These are phyloP conservation scores for Acanthurus lineatus DNA, from an alignment of 2,797 vertebrate species.

Conservation along the genomic window DNA sequence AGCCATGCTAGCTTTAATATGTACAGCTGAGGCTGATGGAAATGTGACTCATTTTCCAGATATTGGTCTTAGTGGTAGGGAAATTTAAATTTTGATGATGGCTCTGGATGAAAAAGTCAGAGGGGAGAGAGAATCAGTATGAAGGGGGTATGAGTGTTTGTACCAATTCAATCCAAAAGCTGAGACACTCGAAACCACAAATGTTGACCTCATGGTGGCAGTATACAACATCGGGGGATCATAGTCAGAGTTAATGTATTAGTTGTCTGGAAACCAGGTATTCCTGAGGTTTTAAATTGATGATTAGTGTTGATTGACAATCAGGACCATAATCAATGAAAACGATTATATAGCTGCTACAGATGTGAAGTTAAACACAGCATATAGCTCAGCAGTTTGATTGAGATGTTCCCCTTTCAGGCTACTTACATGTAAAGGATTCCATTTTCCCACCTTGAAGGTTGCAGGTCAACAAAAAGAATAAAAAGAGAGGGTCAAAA, in stretches of 20 bases:
- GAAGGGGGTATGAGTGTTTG: background rate
- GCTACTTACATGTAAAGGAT: constrained; percentile 97
- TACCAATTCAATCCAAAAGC: background rate
- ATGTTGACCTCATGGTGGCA: background rate
- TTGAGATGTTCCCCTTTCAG: constrained; percentile 20
- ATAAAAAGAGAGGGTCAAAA: constrained; percentile 82
- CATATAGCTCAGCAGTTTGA: background rate
- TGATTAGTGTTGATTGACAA: background rate
- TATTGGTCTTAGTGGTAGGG: background rate
- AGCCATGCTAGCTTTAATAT: background rate
- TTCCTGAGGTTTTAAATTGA: no score
- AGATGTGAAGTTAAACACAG: constrained; percentile 13
- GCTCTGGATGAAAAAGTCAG: no score
- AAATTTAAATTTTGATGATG: background rate
- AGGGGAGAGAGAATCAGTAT: no score
- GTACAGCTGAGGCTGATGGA: background rate
- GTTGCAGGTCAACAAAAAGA: constrained; percentile 81
- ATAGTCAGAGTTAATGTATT: background rate
- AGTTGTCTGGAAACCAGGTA: background rate
- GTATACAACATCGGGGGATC: no score
- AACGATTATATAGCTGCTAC: constrained; percentile 6
- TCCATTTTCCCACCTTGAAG: constrained; percentile 96
- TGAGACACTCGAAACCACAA: background rate
- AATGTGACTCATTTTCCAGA: background rate
- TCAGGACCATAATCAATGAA: background rate